Evolutionary conservation across 2,888 invertebrate species (phyloP).

Genomic region (Agrotis segetum): DNA sequence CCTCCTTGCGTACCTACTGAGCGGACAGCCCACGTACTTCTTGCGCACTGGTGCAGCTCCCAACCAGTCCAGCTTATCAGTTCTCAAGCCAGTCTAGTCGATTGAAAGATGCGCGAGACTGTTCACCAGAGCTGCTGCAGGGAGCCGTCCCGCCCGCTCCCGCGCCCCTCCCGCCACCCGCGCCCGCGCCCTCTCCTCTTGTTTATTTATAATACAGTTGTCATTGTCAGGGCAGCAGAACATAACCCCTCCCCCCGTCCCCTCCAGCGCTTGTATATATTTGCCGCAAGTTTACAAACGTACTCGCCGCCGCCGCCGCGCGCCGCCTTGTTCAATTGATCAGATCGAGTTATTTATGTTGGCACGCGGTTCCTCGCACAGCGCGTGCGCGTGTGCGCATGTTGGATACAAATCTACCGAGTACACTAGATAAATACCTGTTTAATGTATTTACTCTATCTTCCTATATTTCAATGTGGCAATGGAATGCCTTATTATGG

Average conservation of each 20-base stretch:
- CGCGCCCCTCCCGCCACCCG: not conserved
- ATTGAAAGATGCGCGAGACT: too few species aligned
- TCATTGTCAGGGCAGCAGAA: constrained; percentile 41
- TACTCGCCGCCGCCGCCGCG: constrained; percentile 6
- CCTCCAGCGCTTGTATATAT: constrained; percentile 16
- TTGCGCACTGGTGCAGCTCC: too few species aligned
- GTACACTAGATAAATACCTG: not conserved
- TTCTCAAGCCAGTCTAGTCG: too few species aligned
- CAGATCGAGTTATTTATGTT: constrained; percentile 29
- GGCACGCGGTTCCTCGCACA: not conserved
- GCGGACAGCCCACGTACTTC: too few species aligned
- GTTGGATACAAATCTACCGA: not conserved
- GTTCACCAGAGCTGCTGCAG: not conserved
- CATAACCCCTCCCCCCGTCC: not conserved
- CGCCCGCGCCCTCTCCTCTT: not conserved
- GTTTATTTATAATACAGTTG: constrained; percentile 10
- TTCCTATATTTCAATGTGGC: too few species aligned
- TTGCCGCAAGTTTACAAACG: constrained; percentile 38
- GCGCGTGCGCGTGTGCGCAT: not conserved
- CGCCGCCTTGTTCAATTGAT: constrained; percentile 35
- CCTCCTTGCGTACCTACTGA: too few species aligned
- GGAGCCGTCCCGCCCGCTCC: not conserved
- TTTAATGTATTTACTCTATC: too few species aligned
- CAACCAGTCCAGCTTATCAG: too few species aligned
- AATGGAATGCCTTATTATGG: too few species aligned